phyloP scores from a whole-genome alignment of 1,140 invertebrate genomes.

The Drosophila sturtevanti region DNA sequence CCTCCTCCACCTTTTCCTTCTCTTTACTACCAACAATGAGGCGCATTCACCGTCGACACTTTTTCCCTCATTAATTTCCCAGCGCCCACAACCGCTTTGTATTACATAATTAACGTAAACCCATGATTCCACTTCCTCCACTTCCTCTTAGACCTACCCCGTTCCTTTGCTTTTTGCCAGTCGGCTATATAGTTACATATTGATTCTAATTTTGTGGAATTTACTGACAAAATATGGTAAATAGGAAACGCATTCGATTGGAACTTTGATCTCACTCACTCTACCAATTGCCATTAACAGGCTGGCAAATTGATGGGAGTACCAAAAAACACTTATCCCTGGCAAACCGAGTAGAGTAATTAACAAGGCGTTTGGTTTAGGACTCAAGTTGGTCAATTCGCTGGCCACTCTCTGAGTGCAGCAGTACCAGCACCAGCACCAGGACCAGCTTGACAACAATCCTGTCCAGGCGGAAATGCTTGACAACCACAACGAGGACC shows the following conservation, averaged over 20 bases:
- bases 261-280: background rate
- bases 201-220: constrained; percentile 69
- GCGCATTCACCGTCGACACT: constrained; percentile 48
- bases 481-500: constrained; percentile 51
- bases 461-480: constrained; percentile 48
- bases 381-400: constrained; percentile 31
- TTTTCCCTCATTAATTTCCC: constrained; percentile 25
- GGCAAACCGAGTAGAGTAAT: constrained; percentile 62
- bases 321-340: constrained; percentile 48
- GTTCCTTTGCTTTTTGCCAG: background rate
- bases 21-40: constrained; percentile 1
- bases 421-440: background rate
- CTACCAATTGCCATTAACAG: too few species aligned
- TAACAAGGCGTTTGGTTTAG: constrained; percentile 65
- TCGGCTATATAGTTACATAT: constrained; percentile 13
- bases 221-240: constrained; percentile 68
- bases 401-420: constrained; percentile 46
- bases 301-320: constrained; percentile 10
- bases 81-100: constrained; percentile 22
- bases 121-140: background rate
- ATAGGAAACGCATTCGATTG: constrained; percentile 29
- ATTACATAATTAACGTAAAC: constrained; percentile 62
- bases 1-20: background rate
- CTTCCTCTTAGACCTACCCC: background rate
- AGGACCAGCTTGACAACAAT: constrained; percentile 38